Evolutionary conservation across 2,113 vertebrate genomes (phyloP).

Genomic region (Pterocles gutturalis): DNA sequence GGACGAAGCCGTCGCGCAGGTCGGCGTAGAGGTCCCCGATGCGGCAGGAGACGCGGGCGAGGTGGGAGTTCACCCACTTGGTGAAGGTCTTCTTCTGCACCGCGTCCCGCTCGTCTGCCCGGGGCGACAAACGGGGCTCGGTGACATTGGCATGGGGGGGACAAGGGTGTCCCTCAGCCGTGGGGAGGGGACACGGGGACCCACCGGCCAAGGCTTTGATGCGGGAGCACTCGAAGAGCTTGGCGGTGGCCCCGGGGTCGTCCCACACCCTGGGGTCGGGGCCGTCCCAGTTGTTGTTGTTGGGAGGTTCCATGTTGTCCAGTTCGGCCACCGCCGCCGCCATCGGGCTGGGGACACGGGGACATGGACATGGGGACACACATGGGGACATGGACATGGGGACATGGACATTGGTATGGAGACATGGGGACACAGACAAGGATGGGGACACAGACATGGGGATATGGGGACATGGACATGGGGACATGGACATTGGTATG

Average conservation of each 20-base stretch:
- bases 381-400: too few relatives aligned
- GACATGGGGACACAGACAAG: too few relatives aligned
- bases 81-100: slow-evolving; percentile 98
- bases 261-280: slow-evolving; percentile 77
- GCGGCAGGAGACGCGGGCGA: slow-evolving; percentile 88
- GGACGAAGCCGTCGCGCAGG: slow-evolving; percentile 90
- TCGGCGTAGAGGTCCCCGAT: slow-evolving; percentile 91
- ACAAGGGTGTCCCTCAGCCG: too few relatives aligned
- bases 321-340: too few relatives aligned
- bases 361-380: too few relatives aligned
- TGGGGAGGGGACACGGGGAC: not conserved
- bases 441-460: too few relatives aligned
- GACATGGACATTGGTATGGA: too few relatives aligned
- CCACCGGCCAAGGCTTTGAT: slow-evolving; percentile 93
- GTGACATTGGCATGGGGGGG: too few relatives aligned
- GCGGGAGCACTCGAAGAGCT: slow-evolving; percentile 92
- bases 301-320: slow-evolving; percentile 74
- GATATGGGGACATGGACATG: too few relatives aligned
- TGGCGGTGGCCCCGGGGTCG: slow-evolving; percentile 84
- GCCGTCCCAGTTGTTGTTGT: slow-evolving; percentile 86
- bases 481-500: too few relatives aligned
- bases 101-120: slow-evolving; percentile 89
- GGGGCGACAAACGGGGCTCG: too few relatives aligned
- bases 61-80: slow-evolving; percentile 95
- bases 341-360: too few relatives aligned